These are phyloP conservation scores for Lasiurus cinereus DNA, from an alignment of 2,113 vertebrate species.

Conservation along the genomic window DNA sequence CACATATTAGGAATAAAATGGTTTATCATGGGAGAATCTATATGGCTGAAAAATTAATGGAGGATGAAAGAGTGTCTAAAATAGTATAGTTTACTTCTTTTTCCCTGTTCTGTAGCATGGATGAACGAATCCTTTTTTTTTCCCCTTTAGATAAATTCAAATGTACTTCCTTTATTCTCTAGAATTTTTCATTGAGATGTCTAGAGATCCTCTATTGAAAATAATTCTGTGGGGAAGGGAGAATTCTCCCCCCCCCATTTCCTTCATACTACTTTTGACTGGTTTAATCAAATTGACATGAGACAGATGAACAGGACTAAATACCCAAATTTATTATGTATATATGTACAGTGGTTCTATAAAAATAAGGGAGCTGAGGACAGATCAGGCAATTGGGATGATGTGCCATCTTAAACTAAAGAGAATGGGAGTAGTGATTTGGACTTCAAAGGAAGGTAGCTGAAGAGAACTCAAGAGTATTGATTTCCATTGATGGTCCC, in stretches of 20 bases:
- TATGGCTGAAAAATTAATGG: constrained; percentile 6
- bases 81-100: constrained; percentile 22
- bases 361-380: not conserved
- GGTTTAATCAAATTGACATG: not conserved
- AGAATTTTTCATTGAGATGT: constrained; percentile 24
- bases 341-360: not conserved
- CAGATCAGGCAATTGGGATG: not conserved
- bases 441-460: not conserved
- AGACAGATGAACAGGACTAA: not conserved
- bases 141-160: constrained; percentile 53
- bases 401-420: not conserved
- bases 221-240: not conserved
- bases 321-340: not conserved
- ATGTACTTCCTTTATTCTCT: not conserved
- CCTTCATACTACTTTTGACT: not conserved
- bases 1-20: not conserved
- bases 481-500: too few relatives aligned
- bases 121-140: constrained; percentile 25
- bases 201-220: constrained; percentile 41
- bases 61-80: not conserved
- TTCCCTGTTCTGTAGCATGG: not conserved
- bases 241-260: not conserved
- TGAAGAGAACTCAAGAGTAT: too few relatives aligned
- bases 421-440: not conserved
- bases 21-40: not conserved